Percentiles rank a stretch among this genome's conserved stretches.
Evolutionary conservation across 1,140 invertebrate genomes (phyloP).

Genomic region (Drosophila ogumai): DNA sequence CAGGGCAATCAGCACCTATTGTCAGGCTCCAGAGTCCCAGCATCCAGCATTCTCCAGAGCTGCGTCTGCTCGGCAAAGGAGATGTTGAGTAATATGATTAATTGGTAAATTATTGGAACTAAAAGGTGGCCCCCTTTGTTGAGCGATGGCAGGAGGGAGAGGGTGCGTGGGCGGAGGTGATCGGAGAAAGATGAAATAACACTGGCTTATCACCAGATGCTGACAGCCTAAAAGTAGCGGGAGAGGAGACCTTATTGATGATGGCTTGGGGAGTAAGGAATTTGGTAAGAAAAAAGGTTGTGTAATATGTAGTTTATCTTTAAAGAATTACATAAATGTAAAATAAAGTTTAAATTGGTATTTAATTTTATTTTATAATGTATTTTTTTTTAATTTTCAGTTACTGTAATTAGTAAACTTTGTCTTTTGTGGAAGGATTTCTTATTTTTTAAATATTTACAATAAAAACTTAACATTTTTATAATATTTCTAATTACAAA

Average conservation of each 20-base stretch:
- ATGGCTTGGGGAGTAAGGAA: background rate
- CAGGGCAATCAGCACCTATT: conserved; percentile 84
- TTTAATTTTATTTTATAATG: background rate
- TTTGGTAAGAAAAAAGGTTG: background rate
- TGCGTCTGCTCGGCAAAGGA: conserved; percentile 47
- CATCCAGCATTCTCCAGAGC: conserved; percentile 36
- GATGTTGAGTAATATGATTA: conserved; percentile 77
- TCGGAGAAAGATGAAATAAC: conserved; percentile 48
- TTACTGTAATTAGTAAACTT: background rate
- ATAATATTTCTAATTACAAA: background rate
- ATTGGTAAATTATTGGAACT: conserved; percentile 83
- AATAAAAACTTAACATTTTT: no score
- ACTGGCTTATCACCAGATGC: conserved; percentile 42
- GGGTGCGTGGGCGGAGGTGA: conserved; percentile 13
- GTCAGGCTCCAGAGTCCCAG: conserved; percentile 55
- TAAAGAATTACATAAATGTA: background rate
- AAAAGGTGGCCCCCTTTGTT: conserved; percentile 74
- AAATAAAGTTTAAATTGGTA: background rate
- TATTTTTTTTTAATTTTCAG: background rate
- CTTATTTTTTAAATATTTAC: no score
- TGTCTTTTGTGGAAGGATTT: background rate
- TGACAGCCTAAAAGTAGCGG: conserved; percentile 18
- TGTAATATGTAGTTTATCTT: background rate
- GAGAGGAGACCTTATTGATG: conserved; percentile 36
- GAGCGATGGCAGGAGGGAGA: conserved; percentile 12